A percentile compares a stretch with the other conserved stretches of the same genome.
These are phyloP conservation scores for Athripsodes cinereus DNA, from an alignment of 2,888 invertebrate genomes.

Conservation along the genomic window DNA sequence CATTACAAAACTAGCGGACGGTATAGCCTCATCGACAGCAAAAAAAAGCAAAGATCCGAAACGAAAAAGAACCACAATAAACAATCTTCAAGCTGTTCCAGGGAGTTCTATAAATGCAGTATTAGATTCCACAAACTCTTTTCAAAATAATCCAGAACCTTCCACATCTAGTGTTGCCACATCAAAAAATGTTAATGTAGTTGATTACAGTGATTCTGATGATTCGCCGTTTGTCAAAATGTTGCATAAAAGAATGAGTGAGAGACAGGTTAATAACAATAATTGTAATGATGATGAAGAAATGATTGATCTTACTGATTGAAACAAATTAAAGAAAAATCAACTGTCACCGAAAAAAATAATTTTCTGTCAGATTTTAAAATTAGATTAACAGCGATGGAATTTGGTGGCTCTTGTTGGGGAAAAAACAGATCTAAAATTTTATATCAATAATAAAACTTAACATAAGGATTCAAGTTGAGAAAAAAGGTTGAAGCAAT, in stretches of 20 bases:
- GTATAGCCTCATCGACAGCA: not conserved
- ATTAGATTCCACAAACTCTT: no score
- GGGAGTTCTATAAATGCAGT: not conserved
- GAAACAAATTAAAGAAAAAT: no score
- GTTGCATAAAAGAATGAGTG: constrained; percentile 6
- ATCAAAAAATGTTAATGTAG: not conserved
- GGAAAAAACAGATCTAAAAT: no score
- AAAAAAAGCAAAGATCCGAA: constrained; percentile 19
- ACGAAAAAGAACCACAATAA: constrained; percentile 14
- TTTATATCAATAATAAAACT: no score
- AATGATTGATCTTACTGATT: not conserved
- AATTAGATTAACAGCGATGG: no score
- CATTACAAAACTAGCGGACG: not conserved
- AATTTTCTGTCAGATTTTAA: no score
- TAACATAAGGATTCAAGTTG: no score
- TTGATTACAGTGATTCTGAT: not conserved
- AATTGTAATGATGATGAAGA: constrained; percentile 16
- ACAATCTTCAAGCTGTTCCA: not conserved
- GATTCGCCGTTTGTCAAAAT: constrained; percentile 12
- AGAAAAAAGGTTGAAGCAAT: no score
- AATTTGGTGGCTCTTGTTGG: no score
- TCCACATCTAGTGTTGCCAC: not conserved
- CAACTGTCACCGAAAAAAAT: no score
- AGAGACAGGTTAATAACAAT: not conserved
- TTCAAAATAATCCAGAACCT: not conserved